A percentile compares a stretch with the other conserved stretches of the same genome.
Conservation (phyloP, 1,140 invertebrate species). For the Trichonephila clavipes region DNA sequence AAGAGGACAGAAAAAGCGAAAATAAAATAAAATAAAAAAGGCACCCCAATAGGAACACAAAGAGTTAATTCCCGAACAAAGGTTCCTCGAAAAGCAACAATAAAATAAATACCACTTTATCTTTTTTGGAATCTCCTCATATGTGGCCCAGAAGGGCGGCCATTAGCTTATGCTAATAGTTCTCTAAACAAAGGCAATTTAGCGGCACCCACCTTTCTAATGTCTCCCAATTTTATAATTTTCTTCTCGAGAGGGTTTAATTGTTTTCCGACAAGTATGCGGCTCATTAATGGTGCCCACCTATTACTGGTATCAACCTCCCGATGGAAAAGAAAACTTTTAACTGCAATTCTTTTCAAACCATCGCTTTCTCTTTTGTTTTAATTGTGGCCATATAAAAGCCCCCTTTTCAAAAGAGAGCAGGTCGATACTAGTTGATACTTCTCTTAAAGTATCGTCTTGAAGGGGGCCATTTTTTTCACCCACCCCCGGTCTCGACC, state of each 20-base stretch:
- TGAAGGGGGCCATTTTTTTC: background rate
- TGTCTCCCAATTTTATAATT: conserved; percentile 71
- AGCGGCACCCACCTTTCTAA: conserved; percentile 73
- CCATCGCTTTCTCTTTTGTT: conserved; percentile 66
- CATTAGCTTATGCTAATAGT: conserved; percentile 77
- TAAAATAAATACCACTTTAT: conserved; percentile 74
- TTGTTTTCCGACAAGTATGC: conserved; percentile 76
- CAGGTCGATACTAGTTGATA: conserved; percentile 74
- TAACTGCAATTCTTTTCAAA: conserved; percentile 69
- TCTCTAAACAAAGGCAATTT: conserved; percentile 77
- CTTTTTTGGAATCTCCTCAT: conserved; percentile 61
- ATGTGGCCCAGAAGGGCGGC: background rate
- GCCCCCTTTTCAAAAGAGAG: conserved; percentile 13
- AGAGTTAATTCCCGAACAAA: conserved; percentile 66
- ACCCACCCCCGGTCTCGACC: background rate
- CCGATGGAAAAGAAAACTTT: conserved; percentile 53
- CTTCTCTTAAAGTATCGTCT: conserved; percentile 35
- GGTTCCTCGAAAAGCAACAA: conserved; percentile 59
- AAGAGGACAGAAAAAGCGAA: background rate
- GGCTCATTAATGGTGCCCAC: conserved; percentile 72
- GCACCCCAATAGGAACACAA: conserved; percentile 51
- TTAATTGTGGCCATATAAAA: conserved; percentile 72
- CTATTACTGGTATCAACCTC: conserved; percentile 66
- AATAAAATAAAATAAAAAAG: no score
- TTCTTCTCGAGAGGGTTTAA: conserved; percentile 68